A percentile compares a stretch with the other conserved stretches of the same genome.
Evolutionary conservation across 92 coral and sea anemone genomes (phyloP).

Genomic region (Palythoa caribaeorum): DNA sequence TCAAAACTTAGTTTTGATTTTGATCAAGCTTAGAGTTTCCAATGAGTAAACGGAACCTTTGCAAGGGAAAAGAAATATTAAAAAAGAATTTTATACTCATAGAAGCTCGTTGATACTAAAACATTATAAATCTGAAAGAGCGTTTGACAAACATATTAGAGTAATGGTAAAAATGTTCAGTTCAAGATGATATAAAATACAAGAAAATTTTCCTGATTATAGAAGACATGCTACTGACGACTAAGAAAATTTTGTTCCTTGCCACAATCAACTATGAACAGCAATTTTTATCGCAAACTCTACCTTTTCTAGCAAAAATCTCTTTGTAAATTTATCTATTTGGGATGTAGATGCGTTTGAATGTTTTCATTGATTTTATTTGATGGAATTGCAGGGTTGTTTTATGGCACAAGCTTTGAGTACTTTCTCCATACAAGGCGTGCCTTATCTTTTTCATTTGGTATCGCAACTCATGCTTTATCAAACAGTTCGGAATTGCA

Average conservation of each 20-base stretch:
- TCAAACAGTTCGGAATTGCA: background rate
- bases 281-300: background rate
- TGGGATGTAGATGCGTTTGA: background rate
- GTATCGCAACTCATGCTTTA: background rate
- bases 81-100: background rate
- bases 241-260: background rate
- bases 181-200: background rate
- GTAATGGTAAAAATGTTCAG: background rate
- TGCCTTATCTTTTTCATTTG: background rate
- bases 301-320: background rate
- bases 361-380: background rate
- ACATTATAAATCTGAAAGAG: background rate
- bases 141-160: background rate
- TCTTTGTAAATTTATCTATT: background rate
- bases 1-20: background rate
- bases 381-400: background rate
- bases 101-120: background rate
- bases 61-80: background rate
- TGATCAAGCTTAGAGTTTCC: background rate
- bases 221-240: background rate
- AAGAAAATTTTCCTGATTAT: background rate
- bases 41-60: background rate
- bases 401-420: background rate
- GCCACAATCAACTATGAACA: background rate
- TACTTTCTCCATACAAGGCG: background rate